Base-by-base conservation (phyloP, 2,113 vertebrate species). In the Halcyon senegalensis region DNA sequence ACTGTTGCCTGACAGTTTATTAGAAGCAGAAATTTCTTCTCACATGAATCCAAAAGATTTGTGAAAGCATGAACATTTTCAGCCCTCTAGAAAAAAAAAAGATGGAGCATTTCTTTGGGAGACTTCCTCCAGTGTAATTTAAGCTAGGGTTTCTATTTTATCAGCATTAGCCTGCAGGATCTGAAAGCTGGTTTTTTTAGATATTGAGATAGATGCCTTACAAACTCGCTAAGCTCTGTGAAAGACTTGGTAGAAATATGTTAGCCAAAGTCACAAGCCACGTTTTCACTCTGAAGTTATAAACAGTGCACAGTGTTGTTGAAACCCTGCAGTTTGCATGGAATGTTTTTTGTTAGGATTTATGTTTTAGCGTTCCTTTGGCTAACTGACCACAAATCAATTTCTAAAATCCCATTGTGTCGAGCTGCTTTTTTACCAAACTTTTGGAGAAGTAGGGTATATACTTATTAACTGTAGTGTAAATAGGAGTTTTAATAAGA, bases 181-280 rank as follows among this genome's bases (percentile, higher is more conserved):
- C 41, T 78, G 73, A 37, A 88, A 86, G 30, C 0, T 3, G 21
- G n/a, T 90, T 83, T 64, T 5, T 41, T 55, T 63, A 48, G n/a
- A 31, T 23, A 5, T 14, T 6, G 66, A 67, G 35, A 25, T 1
- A 56, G 75, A 72, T 83, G 31, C 31, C n/a, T 33, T 39, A 35
- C 20, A 56, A 5, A 12, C 33, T 84, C 48, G 51, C 24, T 17
- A 17, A 35, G 33, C 27, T 72, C 0, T 73, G 58, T 24, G 33
- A 59, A 66, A 87, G n/a, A 4, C 20, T n/a, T 44, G 6, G 2
- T 63, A 30, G 59, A 46, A 62, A 31, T 0, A 0, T 19, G 4
- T 75, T 59, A 72, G 51, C 43, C 41, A 2, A 33, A 84, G 67
- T 30, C 37, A 7, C 24, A 14, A 78, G 30, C 18, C 0, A 0